Conservation (phyloP, 1,140 invertebrate species). For the Apis florea region DNA sequence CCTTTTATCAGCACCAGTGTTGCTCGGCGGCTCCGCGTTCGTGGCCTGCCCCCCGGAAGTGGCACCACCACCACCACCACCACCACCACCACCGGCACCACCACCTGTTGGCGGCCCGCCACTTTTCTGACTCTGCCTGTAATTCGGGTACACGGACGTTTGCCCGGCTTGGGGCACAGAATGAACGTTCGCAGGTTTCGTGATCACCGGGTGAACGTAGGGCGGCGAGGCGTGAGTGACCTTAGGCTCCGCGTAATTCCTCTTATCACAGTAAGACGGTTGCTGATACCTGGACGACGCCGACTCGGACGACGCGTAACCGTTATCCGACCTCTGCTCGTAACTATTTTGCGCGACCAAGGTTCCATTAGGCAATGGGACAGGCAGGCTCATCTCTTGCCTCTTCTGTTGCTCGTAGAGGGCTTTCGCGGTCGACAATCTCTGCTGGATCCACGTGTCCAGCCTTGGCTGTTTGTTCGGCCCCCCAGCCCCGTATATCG, state of each 20-base stretch:
- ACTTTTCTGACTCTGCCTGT: conserved; percentile 63
- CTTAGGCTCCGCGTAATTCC: conserved; percentile 68
- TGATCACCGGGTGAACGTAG: conserved; percentile 63
- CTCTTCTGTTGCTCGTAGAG: conserved; percentile 71
- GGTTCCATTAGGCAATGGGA: conserved; percentile 68
- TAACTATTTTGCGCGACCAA: conserved; percentile 59
- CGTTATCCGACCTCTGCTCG: conserved; percentile 67
- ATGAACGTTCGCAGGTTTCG: conserved; percentile 55
- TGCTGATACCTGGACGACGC: conserved; percentile 63
- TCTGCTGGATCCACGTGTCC: conserved; percentile 82
- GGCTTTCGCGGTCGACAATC: conserved; percentile 70
- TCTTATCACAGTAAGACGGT: conserved; percentile 77
- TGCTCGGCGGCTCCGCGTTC: conserved; percentile 67
- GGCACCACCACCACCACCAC: too few species aligned
- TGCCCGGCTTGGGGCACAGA: conserved; percentile 59
- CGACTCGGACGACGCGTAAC: conserved; percentile 64
- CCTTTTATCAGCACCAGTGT: conserved; percentile 83
- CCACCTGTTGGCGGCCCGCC: neutral
- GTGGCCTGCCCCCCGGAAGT: conserved; percentile 34
- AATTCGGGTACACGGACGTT: conserved; percentile 61
- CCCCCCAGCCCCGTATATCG: conserved; percentile 59
- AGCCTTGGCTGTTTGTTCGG: conserved; percentile 79
- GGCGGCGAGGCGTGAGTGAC: conserved; percentile 54
- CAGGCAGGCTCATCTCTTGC: conserved; percentile 68
- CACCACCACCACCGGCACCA: too few species aligned